These are phyloP conservation scores for Falco concolor DNA, from an alignment of 2,797 vertebrate genomes.

Conservation along the genomic window DNA sequence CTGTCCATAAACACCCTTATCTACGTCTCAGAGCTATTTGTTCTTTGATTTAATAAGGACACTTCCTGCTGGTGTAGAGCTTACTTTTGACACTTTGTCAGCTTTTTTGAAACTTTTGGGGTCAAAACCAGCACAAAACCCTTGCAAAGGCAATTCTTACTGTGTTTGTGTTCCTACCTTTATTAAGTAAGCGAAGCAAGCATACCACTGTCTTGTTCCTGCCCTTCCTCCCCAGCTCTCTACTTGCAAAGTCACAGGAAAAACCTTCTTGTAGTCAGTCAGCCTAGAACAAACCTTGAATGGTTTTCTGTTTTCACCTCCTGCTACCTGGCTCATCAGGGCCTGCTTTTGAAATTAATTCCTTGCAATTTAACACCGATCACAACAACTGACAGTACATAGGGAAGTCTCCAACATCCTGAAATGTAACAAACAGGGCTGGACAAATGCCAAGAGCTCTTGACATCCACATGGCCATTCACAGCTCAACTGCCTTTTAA, in stretches of 20 bases:
- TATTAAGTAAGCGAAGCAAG: neutral
- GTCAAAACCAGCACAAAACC: slow-evolving; percentile 42
- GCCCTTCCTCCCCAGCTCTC: neutral
- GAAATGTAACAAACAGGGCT: neutral
- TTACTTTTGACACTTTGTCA: neutral
- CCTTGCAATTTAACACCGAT: neutral
- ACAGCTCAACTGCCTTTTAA: neutral
- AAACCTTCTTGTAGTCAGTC: neutral
- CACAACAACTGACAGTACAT: neutral
- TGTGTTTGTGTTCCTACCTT: neutral
- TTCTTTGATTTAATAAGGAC: neutral
- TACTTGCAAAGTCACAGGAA: neutral
- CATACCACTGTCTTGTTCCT: neutral
- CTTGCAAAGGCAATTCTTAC: slow-evolving; percentile 5
- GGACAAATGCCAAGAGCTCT: neutral
- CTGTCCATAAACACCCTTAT: slow-evolving; percentile 15
- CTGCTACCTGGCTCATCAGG: neutral
- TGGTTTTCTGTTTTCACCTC: neutral
- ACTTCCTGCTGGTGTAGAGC: neutral
- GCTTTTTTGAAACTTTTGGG: neutral
- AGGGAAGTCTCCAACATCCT: neutral
- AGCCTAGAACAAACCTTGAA: neutral
- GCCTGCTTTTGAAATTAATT: neutral
- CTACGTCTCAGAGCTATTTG: neutral
- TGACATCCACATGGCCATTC: neutral